phyloP scores from a whole-genome alignment of 2,888 invertebrate species.

The Lycaena phlaeas region DNA sequence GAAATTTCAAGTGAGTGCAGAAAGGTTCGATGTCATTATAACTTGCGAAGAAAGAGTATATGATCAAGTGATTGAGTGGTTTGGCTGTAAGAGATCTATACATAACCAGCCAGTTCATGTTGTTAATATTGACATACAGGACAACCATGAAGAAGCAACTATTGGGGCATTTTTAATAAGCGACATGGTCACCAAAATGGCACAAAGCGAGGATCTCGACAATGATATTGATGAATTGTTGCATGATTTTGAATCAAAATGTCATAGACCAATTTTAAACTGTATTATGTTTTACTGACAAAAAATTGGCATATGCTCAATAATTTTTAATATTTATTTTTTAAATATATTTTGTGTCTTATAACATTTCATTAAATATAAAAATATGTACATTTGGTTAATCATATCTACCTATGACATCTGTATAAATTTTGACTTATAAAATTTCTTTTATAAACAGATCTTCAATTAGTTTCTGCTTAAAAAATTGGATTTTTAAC shows the following conservation, averaged over 20 bases:
- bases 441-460: too few relatives aligned
- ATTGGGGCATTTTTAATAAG: slow-evolving; percentile 98
- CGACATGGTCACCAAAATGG: slow-evolving; percentile 93
- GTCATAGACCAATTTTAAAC: slow-evolving; percentile 89
- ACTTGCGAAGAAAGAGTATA: slow-evolving; percentile 99
- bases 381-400: too few relatives aligned
- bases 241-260: slow-evolving; percentile 93
- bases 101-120: slow-evolving; percentile 94
- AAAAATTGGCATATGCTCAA: background rate
- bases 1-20: slow-evolving; percentile 90
- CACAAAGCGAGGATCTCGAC: slow-evolving; percentile 92
- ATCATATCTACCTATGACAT: too few relatives aligned
- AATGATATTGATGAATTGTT: slow-evolving; percentile 98
- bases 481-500: too few relatives aligned
- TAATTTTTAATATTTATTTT: background rate
- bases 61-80: slow-evolving; percentile 96
- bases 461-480: too few relatives aligned
- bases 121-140: slow-evolving; percentile 98
- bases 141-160: slow-evolving; percentile 99
- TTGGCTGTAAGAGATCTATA: slow-evolving; percentile 85
- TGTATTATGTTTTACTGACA: slow-evolving; percentile 89
- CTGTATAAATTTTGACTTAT: too few relatives aligned
- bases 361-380: too few relatives aligned
- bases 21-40: slow-evolving; percentile 95
- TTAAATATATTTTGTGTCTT: background rate